These are phyloP conservation scores for Rhinatrema bivittatum DNA, from an alignment of 2,797 vertebrate genomes.

Conservation along the genomic window DNA sequence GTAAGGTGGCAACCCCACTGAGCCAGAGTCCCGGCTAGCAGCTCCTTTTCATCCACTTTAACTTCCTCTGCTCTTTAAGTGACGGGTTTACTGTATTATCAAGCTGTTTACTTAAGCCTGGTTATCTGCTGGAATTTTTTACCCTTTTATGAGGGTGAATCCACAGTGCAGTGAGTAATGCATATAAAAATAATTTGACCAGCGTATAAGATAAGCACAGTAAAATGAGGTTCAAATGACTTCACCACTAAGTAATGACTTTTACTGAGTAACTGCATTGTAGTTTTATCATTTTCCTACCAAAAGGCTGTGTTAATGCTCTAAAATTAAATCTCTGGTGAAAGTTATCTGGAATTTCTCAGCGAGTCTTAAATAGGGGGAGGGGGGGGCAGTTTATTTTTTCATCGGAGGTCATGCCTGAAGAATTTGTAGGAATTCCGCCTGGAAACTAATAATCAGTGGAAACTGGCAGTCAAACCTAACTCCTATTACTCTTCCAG, in stretches of 20 bases:
- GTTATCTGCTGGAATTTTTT: slow-evolving; percentile 57
- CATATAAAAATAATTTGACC: slow-evolving; percentile 55
- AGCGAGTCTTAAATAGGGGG: slow-evolving; percentile 70
- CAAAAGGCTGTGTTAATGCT: slow-evolving; percentile 64
- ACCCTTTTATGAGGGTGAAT: slow-evolving; percentile 65
- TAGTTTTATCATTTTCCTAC: slow-evolving; percentile 65
- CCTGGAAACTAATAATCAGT: slow-evolving; percentile 86
- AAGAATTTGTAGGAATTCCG: slow-evolving; percentile 81
- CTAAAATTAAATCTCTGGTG: slow-evolving; percentile 71
- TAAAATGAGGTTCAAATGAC: slow-evolving; percentile 64
- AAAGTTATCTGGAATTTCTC: slow-evolving; percentile 81
- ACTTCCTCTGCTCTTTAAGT: no score
- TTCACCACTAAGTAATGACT: slow-evolving; percentile 65
- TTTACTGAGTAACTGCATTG: slow-evolving; percentile 59
- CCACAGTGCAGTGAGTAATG: slow-evolving; percentile 61
- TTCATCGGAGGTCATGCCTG: slow-evolving; percentile 70
- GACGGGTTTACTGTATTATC: slow-evolving; percentile 38
- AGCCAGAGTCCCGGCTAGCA: no score
- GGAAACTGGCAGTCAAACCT: slow-evolving; percentile 84
- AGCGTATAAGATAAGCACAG: slow-evolving; percentile 52
- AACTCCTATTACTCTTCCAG: slow-evolving; percentile 82
- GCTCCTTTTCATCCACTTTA: no score
- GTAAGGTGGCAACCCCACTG: no score
- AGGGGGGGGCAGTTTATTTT: slow-evolving; percentile 74
- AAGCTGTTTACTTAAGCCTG: slow-evolving; percentile 36